These are phyloP conservation scores for Dolichopus griseipennis DNA, from an alignment of 2,888 invertebrate species.

Conservation along the genomic window DNA sequence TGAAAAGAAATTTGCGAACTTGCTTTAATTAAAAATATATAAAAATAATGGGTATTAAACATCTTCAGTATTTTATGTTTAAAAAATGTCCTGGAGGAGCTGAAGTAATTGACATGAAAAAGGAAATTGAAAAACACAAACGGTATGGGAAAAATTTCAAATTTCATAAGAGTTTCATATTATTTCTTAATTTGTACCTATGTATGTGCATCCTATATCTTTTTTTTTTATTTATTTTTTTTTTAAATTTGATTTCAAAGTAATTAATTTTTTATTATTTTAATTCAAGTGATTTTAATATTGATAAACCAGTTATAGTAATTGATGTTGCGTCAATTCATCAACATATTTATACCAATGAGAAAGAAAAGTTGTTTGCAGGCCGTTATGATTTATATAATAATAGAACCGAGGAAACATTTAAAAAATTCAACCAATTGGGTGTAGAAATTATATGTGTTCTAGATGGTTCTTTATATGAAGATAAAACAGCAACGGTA, in stretches of 20 bases:
- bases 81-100: conserved; percentile 9
- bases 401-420: not conserved
- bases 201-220: too few species aligned
- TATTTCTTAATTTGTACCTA: too few species aligned
- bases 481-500: conserved; percentile 10
- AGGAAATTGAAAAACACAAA: conserved; percentile 10
- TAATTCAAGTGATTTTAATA: not conserved
- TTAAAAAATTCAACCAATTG: conserved; percentile 10
- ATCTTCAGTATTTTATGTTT: conserved; percentile 11
- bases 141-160: not conserved
- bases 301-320: conserved; percentile 14
- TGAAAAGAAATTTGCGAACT: too few species aligned
- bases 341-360: not conserved
- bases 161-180: too few species aligned
- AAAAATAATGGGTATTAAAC: conserved; percentile 13
- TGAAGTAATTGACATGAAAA: not conserved
- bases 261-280: not conserved
- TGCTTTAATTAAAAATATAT: too few species aligned
- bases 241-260: too few species aligned
- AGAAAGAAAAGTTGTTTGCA: conserved; percentile 16
- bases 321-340: conserved; percentile 15
- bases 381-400: conserved; percentile 17
- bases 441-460: conserved; percentile 14
- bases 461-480: conserved; percentile 14
- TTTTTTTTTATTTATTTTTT: too few species aligned